Percentiles rank a stretch among this genome's conserved stretches.
Conservation (phyloP, 2,797 vertebrate genomes). For the Rhinoraja longicauda region DNA sequence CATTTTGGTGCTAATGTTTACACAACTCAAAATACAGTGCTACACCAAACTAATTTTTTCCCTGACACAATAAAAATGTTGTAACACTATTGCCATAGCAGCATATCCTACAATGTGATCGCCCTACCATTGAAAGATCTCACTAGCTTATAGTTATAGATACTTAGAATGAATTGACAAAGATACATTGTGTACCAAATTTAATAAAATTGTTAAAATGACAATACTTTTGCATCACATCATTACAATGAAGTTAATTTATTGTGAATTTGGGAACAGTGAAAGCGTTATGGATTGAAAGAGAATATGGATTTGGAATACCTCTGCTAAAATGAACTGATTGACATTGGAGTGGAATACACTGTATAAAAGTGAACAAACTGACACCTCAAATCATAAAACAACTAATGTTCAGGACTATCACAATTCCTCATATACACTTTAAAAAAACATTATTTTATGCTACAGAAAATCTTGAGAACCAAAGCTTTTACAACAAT, state of each 20-base stretch:
- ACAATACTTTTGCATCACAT: neutral
- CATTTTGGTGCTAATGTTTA: neutral
- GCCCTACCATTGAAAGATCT: neutral
- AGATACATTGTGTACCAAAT: neutral
- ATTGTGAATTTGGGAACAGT: neutral
- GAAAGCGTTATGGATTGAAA: neutral
- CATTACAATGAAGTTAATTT: neutral
- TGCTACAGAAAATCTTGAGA: neutral
- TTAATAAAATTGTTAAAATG: neutral
- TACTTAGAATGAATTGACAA: neutral
- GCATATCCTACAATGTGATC: neutral
- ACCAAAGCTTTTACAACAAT: neutral
- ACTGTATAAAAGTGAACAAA: neutral
- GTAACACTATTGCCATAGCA: neutral
- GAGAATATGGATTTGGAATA: neutral
- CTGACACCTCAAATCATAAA: neutral
- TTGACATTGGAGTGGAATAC: neutral
- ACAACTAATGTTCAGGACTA: neutral
- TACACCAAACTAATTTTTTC: neutral
- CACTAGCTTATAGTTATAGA: neutral
- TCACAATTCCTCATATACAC: neutral
- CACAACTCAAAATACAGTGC: neutral
- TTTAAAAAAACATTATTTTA: neutral
- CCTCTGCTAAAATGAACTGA: neutral
- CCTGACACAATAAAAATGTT: neutral